These are phyloP conservation scores for Plecturocebus donacophilus DNA, from an alignment of 2,113 vertebrate species.

Conservation along the genomic window DNA sequence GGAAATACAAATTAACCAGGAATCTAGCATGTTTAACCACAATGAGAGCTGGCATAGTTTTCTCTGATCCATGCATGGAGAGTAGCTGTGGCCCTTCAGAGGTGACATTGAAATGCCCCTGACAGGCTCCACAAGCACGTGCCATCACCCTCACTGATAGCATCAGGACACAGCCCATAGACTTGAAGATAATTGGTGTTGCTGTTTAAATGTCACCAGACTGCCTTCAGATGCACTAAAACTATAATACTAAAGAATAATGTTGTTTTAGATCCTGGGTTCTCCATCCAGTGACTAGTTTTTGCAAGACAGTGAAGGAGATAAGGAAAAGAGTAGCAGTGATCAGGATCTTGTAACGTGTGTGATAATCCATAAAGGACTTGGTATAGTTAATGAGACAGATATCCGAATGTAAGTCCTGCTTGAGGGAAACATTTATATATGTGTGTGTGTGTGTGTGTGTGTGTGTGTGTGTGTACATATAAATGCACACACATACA, in stretches of 20 bases:
- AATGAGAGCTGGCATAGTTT: background rate
- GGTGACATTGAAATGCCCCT: background rate
- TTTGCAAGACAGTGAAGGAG: background rate
- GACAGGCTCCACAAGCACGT: background rate
- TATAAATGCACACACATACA: background rate
- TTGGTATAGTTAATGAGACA: background rate
- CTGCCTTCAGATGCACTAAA: background rate
- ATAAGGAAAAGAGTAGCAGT: background rate
- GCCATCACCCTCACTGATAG: background rate
- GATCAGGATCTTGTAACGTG: too few species aligned
- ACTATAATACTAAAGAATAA: background rate
- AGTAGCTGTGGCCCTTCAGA: background rate
- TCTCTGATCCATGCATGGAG: background rate
- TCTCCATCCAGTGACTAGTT: background rate
- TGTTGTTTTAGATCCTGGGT: background rate
- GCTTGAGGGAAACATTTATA: background rate
- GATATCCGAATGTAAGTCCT: background rate
- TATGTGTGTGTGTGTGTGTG: background rate
- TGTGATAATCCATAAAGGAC: background rate
- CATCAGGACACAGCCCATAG: background rate
- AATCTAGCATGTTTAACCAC: background rate
- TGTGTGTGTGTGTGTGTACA: too few species aligned
- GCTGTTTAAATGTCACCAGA: background rate
- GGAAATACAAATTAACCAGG: conserved; percentile 31
- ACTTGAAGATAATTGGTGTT: background rate